Percentiles rank a stretch among this genome's conserved stretches.
Evolutionary conservation across 2,113 vertebrate genomes (phyloP).

Genomic region (Egretta garzetta): DNA sequence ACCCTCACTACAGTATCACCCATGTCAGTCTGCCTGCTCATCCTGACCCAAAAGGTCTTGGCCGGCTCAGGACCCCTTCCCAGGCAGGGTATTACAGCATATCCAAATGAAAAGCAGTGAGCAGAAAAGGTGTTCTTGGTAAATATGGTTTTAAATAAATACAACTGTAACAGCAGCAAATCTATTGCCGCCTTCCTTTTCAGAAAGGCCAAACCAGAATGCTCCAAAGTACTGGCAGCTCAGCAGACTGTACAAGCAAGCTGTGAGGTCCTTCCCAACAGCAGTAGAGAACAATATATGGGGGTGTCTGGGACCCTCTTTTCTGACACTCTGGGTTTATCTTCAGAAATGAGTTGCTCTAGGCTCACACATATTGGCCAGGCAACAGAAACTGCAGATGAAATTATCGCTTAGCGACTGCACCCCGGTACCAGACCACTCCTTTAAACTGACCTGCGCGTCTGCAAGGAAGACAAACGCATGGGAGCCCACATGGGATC

Average conservation of each 20-base stretch:
- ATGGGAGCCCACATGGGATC: accelerated
- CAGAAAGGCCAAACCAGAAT: not conserved
- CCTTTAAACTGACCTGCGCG: not conserved
- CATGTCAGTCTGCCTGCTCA: not conserved
- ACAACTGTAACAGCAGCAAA: not conserved
- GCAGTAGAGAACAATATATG: not conserved
- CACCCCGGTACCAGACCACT: not conserved
- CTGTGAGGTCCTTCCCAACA: not conserved
- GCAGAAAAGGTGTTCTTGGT: not conserved
- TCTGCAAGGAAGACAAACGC: not conserved
- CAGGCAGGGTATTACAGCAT: not conserved
- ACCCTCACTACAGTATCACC: not conserved
- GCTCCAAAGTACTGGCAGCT: not conserved
- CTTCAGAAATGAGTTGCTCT: not conserved
- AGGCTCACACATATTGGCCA: not conserved
- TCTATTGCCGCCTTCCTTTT: not conserved
- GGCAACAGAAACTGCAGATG: not conserved
- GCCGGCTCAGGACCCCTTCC: not conserved
- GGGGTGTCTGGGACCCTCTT: not conserved
- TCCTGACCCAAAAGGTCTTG: not conserved
- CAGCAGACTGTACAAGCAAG: not conserved
- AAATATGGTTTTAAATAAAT: not conserved
- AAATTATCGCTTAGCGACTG: not conserved
- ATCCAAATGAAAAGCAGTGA: not conserved
- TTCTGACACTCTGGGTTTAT: not conserved